Base-by-base conservation (phyloP, 2,113 vertebrate genomes). In the Crotalus viridis region DNA sequence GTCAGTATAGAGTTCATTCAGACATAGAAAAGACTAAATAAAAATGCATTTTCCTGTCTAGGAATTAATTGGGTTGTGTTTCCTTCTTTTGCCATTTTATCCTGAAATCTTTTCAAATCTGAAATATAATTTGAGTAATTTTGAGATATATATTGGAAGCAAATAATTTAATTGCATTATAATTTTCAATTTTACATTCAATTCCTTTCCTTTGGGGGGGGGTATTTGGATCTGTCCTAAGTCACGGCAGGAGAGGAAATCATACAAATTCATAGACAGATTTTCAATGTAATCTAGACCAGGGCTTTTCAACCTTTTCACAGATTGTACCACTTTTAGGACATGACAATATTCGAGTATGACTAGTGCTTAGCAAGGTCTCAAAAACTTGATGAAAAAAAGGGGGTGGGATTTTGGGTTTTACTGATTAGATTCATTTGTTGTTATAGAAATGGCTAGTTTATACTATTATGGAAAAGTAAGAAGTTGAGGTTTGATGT, bases 111-210 rank as follows among this genome's bases (percentile, higher is more conserved):
- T 0, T 51, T n/a, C 90, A 48, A 5, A 5, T 12, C 0, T 9
- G n/a, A 26, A 39, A 5, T 2, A 0, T 1, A 3, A 55, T 39
- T 61, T 0, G 0, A 3, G 22, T 88, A 0, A 87, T 87, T 43
- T 39, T 54, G 13, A 55, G 33, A 10, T 0, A 54, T 46, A 56
- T 0, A 0, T 6, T 2, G 0, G 74, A 54, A 28, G 0, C 26
- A 54, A 81, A 86, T n/a, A 0, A 93, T 3, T 90, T 69, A 92
- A 52, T 46, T 1, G 1, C 2, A 92, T 26, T 46, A 33, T 7
- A 57, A 33, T n/a, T 81, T 90, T 22, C 15, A 1, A 0, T 86
- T 56, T 33, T 12, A 10, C 9, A 0, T 0, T 10, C 5, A 39
- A 54, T 88, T 88, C 6, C n/a, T 59, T 64, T 59, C 33, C 5